Percentiles rank a stretch among this genome's conserved stretches.
Conservation (phyloP, 2,113 vertebrate species). For the Procavia capensis region DNA sequence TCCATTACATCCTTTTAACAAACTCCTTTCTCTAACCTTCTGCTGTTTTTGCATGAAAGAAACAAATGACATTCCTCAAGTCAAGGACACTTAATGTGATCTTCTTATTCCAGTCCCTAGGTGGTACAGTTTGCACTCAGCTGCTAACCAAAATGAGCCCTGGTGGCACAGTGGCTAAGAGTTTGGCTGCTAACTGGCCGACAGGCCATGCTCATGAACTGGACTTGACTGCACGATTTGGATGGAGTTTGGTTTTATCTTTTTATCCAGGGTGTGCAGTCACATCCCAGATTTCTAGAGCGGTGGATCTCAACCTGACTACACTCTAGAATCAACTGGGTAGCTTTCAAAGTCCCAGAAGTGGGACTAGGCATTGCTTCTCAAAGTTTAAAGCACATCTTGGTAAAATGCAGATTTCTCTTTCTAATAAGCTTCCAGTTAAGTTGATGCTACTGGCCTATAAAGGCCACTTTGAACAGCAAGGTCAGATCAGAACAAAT, state of each 20-base stretch:
- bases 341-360: neutral
- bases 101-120: neutral
- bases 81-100: neutral
- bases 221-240: neutral
- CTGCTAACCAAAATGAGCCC: no score
- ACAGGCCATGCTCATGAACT: neutral
- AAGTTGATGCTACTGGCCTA: neutral
- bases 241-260: neutral
- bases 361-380: neutral
- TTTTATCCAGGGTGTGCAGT: neutral
- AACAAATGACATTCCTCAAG: neutral
- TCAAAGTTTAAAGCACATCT: neutral
- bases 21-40: neutral
- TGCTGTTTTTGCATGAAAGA: neutral
- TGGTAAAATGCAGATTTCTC: neutral
- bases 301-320: neutral
- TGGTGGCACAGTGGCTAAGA: no score
- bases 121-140: no score
- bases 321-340: neutral
- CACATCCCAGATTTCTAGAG: no score
- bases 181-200: no score
- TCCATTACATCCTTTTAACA: slow-evolving; percentile 16
- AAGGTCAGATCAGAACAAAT: neutral
- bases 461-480: neutral
- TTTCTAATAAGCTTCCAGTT: neutral